These are phyloP conservation scores for Zygaena filipendulae DNA, from an alignment of 2,888 invertebrate genomes.

Conservation along the genomic window DNA sequence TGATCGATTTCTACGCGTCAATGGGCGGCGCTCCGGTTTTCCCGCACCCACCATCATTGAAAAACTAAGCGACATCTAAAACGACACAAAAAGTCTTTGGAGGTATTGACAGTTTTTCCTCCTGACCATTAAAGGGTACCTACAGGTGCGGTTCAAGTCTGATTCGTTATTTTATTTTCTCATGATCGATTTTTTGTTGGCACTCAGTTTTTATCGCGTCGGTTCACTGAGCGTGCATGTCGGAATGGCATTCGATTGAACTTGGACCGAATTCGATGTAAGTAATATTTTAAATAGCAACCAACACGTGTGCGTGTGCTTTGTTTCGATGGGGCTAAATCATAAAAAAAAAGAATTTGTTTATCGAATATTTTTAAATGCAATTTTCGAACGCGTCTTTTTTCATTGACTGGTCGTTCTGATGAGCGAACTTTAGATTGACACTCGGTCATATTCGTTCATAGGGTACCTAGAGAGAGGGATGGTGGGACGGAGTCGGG, in stretches of 20 bases:
- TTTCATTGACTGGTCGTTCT: no score
- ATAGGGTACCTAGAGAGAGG: no score
- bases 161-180: constrained; percentile 16
- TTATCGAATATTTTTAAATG: no score
- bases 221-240: constrained; percentile 5
- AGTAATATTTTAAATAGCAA: constrained; percentile 37
- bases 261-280: constrained; percentile 46
- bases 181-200: constrained; percentile 9
- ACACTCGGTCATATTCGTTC: constrained; percentile 25
- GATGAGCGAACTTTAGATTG: no score
- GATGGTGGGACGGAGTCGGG: constrained; percentile 18
- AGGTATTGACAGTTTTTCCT: constrained; percentile 15
- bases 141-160: constrained; percentile 8
- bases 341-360: no score
- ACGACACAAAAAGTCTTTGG: constrained; percentile 14
- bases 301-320: no score
- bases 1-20: constrained; percentile 37
- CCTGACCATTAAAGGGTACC: constrained; percentile 12
- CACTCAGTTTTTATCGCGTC: constrained; percentile 12
- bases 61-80: constrained; percentile 18
- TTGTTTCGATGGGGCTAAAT: no score
- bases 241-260: constrained; percentile 23
- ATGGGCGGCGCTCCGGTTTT: constrained; percentile 30
- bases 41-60: constrained; percentile 26
- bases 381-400: no score